Evolutionary conservation across 2,888 invertebrate species (phyloP), one percentile per base, ranked within the genome.

Genomic region (Rhogogaster chlorosoma): DNA sequence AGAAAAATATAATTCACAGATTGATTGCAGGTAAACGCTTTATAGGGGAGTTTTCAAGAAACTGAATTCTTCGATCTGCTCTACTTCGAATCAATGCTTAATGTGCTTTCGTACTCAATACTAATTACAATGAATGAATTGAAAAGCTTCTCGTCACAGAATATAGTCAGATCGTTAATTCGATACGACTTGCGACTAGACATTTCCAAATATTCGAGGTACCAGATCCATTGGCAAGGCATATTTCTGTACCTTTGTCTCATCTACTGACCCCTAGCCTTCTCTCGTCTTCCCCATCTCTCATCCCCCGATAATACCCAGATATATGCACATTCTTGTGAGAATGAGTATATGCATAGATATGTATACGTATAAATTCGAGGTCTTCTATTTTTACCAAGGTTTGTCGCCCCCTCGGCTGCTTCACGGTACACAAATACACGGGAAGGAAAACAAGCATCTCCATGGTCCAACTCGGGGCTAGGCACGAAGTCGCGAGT

Each of bases 1-100:
- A 80, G n/a, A 80, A 80, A 80, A 80, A 80, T 80, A 80, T 80
- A 38, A 57, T 80, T 57, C 61, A 80, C 61, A 80, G n/a, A 80
- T 80, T 80, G n/a, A 77, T 53, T 49, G 26, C 53, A 49, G 77
- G 18, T 77, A 77, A 29, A 42, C 15, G 22, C 73, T 10, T 77
- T 53, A 32, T 6, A 53, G 18, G 6, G 29, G 29, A 38, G 26
- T 12, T 61, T n/a, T 18, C 77, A 49, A 22, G 18, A 53, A 53
- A 77, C 29, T n/a, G 9, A 32, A 18, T 53, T 53, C 36, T 7
- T 32, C 57, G n/a, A 75, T 53, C 18, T 3, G 10, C n/a, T 53
- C n/a, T 18, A 49, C n/a, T 77, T 4, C 12, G 49, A 53, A 32
- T 53, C 53, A 18, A 15, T 15, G 26, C 53, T 77, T n/a, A 22